Evolutionary conservation across 2,113 vertebrate genomes (phyloP), one percentile per base, ranked within the genome.

Genomic region (Macrotus californicus): DNA sequence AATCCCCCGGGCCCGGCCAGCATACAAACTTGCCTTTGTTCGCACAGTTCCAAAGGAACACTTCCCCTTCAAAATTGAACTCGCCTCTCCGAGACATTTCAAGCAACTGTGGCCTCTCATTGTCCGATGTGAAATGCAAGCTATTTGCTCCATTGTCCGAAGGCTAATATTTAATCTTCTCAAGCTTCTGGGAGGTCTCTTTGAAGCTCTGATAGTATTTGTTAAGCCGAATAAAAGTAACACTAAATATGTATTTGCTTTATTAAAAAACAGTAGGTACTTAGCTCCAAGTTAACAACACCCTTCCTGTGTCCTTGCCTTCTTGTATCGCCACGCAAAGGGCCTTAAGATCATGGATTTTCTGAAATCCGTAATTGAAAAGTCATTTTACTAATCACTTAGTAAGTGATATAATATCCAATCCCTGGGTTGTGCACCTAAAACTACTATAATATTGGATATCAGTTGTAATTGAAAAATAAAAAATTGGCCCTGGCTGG

Each of bases 11-110:
- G 97, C 79, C 15, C 19, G 3, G 54, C 50, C 50, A 5, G 24
- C 54, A 66, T 6, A 96, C 93, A 97, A 92, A 91, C 95, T 93
- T 85, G 73, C 82, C 95, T 97, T 97, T 97, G 91, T 97, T 95
- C 92, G n/a, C 4, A 9, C 18, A 66, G 85, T 85, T 95, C 87
- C 67, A 92, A 83, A 39, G 79, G 66, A 96, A 93, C 81, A 64
- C 61, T 48, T 66, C 72, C 19, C 87, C 92, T 95, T 94, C 94
- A 91, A 95, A 95, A 91, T 86, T 94, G 73, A 69, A 89, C 90
- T 85, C 50, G 76, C 83, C 70, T 96, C 46, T 84, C 54, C 8
- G 41, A 88, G 76, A 94, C 84, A 59, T 19, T 36, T 39, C 59
- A 69, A 93, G 59, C 64, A 52, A 91, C 72, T 39, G 36, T 69